A percentile compares a stretch with the other conserved stretches of the same genome.
phyloP scores from a whole-genome alignment of 2,888 invertebrate species.

The Catotricha subobsoleta region DNA sequence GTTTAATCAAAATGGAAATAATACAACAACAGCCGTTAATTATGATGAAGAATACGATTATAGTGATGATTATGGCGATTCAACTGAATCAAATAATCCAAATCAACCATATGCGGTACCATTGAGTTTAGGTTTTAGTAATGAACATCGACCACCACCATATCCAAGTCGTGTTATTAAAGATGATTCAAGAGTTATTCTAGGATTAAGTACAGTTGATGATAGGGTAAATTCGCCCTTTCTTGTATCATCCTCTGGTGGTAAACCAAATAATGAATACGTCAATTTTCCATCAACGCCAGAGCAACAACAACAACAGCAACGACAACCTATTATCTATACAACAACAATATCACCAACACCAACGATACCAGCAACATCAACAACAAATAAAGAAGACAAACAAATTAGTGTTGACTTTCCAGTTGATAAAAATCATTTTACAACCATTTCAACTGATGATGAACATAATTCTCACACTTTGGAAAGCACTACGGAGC shows the following conservation, averaged over 20 bases:
- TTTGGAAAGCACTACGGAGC: no score
- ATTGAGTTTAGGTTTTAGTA: constrained; percentile 1
- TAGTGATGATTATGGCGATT: constrained; percentile 1
- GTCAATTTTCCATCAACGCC: background rate
- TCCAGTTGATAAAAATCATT: no score
- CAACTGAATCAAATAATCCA: constrained; percentile 3
- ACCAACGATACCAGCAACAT: background rate
- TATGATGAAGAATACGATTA: constrained; percentile 6
- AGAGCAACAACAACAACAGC: background rate
- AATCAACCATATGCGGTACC: constrained; percentile 3
- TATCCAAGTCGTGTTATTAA: background rate
- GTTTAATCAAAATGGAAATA: background rate
- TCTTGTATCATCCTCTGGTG: constrained; percentile 1
- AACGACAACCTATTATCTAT: background rate
- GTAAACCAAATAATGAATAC: background rate
- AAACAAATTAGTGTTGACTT: no score
- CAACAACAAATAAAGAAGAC: background rate
- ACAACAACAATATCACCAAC: background rate
- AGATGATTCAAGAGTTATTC: background rate
- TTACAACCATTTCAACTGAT: no score
- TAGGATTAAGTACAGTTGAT: background rate
- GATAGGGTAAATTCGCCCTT: background rate
- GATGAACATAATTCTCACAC: no score
- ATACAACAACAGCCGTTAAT: background rate
- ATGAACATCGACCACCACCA: constrained; percentile 1